Conservation (phyloP, 2,797 vertebrate genomes). For the Tokudaia tokunoshimensis region DNA sequence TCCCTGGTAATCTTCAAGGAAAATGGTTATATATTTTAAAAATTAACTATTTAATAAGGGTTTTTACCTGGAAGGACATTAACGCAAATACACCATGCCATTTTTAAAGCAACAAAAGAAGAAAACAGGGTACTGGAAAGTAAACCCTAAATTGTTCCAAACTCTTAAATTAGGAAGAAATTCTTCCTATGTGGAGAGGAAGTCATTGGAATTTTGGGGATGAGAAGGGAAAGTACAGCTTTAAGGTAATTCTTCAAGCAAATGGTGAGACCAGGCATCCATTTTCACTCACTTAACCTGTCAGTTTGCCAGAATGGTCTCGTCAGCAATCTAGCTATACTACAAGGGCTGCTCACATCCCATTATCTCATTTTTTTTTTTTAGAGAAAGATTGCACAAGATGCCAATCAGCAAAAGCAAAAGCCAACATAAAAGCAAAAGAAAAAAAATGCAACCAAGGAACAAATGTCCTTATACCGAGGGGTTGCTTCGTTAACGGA, state of each 20-base stretch:
- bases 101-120: constrained; percentile 34
- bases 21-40: neutral
- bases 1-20: neutral
- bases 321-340: constrained; percentile 71
- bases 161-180: constrained; percentile 49
- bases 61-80: neutral
- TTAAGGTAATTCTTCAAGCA: constrained; percentile 52
- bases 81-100: neutral
- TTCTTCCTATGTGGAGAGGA: neutral
- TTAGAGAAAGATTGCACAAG: constrained; percentile 69
- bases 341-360: constrained; percentile 67
- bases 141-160: neutral
- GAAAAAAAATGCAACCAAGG: constrained; percentile 56
- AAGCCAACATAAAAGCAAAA: neutral
- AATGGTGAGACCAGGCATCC: constrained; percentile 75
- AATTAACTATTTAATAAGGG: neutral
- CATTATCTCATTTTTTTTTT: constrained; percentile 81
- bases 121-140: neutral
- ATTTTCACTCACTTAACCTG: constrained; percentile 81
- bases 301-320: constrained; percentile 78
- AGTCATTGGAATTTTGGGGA: neutral
- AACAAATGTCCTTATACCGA: constrained; percentile 77
- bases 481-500: constrained; percentile 79
- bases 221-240: neutral
- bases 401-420: constrained; percentile 75